phyloP scores from a whole-genome alignment of 1,140 invertebrate genomes.

The Cydia splendana region DNA sequence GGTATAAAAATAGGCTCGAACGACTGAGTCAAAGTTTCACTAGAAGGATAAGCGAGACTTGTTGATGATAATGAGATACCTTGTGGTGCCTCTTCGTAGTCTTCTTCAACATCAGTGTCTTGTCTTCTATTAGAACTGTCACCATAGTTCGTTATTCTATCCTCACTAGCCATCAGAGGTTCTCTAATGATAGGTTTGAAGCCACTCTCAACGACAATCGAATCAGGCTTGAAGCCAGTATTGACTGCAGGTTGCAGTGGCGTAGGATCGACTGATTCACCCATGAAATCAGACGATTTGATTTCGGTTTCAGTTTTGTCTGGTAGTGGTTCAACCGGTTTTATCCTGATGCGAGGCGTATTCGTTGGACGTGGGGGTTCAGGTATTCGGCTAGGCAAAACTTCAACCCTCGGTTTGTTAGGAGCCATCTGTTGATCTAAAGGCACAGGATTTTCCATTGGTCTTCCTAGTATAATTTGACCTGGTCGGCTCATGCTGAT shows the following conservation, averaged over 20 bases:
- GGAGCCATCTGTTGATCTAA: conserved; percentile 74
- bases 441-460: conserved; percentile 74
- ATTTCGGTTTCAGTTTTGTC: conserved; percentile 56
- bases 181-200: conserved; percentile 90
- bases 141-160: conserved; percentile 76
- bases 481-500: conserved; percentile 64
- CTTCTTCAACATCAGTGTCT: conserved; percentile 77
- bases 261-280: conserved; percentile 62
- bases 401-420: conserved; percentile 52
- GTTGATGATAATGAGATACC: conserved; percentile 48
- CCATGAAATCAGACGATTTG: conserved; percentile 79
- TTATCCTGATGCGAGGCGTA: conserved; percentile 41
- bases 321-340: conserved; percentile 42
- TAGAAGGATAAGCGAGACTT: conserved; percentile 71
- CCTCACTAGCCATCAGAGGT: conserved; percentile 76
- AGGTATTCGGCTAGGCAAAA: conserved; percentile 43
- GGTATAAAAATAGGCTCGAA: conserved; percentile 89
- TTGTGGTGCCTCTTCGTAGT: conserved; percentile 76
- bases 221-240: conserved; percentile 89
- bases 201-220: conserved; percentile 89
- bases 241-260: conserved; percentile 81
- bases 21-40: conserved; percentile 79
- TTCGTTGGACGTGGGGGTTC: conserved; percentile 45
- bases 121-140: conserved; percentile 75
- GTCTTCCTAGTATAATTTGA: conserved; percentile 77